Evolutionary conservation across 2,888 invertebrate genomes (phyloP).

Genomic region (Cinara cedri): DNA sequence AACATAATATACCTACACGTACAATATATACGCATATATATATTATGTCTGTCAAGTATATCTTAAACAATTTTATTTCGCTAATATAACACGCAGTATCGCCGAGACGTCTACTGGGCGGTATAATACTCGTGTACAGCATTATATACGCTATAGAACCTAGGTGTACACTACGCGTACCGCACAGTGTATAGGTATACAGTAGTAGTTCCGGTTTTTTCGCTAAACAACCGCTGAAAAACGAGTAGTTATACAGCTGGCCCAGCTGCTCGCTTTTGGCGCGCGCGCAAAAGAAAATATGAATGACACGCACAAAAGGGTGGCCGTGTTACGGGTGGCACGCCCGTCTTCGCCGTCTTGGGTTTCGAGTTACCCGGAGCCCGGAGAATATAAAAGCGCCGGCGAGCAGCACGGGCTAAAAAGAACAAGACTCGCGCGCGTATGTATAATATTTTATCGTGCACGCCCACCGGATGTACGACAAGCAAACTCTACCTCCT

Average conservation of each 20-base stretch:
- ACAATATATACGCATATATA: too few species aligned
- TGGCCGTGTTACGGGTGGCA: constrained; percentile 38
- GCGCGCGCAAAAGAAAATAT: constrained; percentile 52
- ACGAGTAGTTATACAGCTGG: constrained; percentile 30
- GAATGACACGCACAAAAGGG: constrained; percentile 53
- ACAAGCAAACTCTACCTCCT: constrained; percentile 45
- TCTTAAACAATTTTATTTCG: too few species aligned
- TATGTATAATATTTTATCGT: background rate
- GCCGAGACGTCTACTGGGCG: too few species aligned
- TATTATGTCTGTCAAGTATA: too few species aligned
- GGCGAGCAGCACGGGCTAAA: constrained; percentile 45
- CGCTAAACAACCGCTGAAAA: constrained; percentile 23
- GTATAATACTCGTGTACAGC: background rate
- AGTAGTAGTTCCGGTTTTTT: constrained; percentile 46
- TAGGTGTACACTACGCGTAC: background rate
- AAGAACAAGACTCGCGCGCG: constrained; percentile 35
- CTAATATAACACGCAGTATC: too few species aligned
- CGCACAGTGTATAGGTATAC: constrained; percentile 7
- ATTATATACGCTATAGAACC: background rate
- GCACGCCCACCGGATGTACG: constrained; percentile 51
- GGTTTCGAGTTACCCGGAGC: constrained; percentile 45
- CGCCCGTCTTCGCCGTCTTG: constrained; percentile 40
- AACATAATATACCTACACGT: too few species aligned
- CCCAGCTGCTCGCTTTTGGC: constrained; percentile 48
- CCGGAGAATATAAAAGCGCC: constrained; percentile 8